These are phyloP conservation scores for Baryphthengus martii DNA, from an alignment of 2,113 vertebrate genomes.

Conservation along the genomic window DNA sequence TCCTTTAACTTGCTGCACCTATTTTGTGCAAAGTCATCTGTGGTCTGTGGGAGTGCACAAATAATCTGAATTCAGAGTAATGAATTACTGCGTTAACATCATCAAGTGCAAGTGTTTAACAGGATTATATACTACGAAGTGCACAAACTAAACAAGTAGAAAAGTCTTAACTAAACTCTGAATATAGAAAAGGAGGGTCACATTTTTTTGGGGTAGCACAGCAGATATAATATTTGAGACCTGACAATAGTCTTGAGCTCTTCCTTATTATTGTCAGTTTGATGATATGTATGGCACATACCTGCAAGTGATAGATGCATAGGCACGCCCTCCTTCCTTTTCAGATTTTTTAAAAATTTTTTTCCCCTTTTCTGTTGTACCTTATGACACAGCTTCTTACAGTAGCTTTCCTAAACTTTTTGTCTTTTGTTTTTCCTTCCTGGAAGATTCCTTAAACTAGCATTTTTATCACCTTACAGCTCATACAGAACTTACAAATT, in stretches of 20 bases:
- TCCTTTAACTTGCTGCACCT: not conserved
- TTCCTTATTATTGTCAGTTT: not conserved
- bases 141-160: not conserved
- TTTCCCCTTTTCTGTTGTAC: not conserved
- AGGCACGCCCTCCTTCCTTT: not conserved
- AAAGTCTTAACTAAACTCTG: not conserved
- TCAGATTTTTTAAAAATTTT: no score
- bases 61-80: not conserved
- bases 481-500: not conserved
- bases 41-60: not conserved
- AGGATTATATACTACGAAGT: not conserved
- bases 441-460: not conserved
- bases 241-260: not conserved
- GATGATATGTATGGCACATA: not conserved
- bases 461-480: not conserved
- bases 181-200: not conserved
- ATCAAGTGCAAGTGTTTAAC: not conserved
- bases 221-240: not conserved
- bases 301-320: not conserved
- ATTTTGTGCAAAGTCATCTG: not conserved
- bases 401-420: not conserved
- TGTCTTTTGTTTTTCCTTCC: not conserved
- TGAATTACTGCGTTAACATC: not conserved
- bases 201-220: not conserved
- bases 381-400: not conserved